Percentiles rank a stretch among this genome's conserved stretches.
phyloP scores from a whole-genome alignment of 1,140 invertebrate genomes.

The Scaptomyza graminum region DNA sequence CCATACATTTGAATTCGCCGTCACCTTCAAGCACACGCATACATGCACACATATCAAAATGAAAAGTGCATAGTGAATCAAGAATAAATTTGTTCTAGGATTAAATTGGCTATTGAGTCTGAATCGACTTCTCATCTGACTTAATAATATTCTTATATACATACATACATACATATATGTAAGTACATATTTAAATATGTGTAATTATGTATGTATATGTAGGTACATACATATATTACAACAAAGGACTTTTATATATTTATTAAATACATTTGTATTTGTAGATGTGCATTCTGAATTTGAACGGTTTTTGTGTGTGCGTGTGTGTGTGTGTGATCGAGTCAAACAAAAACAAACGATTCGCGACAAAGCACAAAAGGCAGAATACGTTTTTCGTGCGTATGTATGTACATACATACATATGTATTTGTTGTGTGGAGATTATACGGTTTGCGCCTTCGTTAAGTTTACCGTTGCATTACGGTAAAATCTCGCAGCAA shows the following conservation, averaged over 20 bases:
- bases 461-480: neutral
- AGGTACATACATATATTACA: too few species aligned
- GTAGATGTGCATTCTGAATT: too few species aligned
- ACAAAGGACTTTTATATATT: too few species aligned
- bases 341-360: constrained; percentile 36
- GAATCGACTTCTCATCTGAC: too few species aligned
- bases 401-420: too few species aligned
- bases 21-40: constrained; percentile 5
- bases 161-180: too few species aligned
- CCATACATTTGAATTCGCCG: neutral
- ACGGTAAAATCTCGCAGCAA: constrained; percentile 1
- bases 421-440: neutral
- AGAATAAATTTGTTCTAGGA: neutral
- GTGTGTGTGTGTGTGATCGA: constrained; percentile 8
- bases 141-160: too few species aligned
- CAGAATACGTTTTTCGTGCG: neutral
- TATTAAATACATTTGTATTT: too few species aligned
- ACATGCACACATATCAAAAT: neutral
- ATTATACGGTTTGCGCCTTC: neutral
- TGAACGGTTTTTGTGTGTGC: neutral
- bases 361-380: neutral
- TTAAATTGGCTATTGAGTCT: too few species aligned
- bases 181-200: too few species aligned
- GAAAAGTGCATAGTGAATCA: constrained; percentile 4
- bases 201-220: too few species aligned